Evolutionary conservation across 2,113 vertebrate genomes (phyloP), one percentile per base, ranked within the genome.

Genomic region (Vulpes ferrilata): DNA sequence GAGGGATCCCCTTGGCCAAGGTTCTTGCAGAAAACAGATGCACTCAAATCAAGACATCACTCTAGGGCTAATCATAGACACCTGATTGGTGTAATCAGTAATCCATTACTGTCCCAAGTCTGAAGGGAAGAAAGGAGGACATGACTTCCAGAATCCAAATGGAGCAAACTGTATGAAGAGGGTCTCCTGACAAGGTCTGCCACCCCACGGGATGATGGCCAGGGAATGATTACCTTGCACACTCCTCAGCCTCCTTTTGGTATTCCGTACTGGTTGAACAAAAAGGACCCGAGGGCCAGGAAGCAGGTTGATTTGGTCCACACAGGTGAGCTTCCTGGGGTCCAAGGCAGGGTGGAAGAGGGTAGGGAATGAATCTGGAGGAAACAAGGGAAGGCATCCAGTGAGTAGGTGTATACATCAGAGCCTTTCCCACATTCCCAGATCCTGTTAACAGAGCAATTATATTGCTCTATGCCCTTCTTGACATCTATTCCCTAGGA

Each of bases 21-120:
- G 60, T 87, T 94, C 57, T 76, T 93, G 11, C n/a, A 80, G 35
- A 9, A 83, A 94, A 81, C 10, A 95, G 48, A 85, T 51, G 81
- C 16, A 23, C 62, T 92, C 57, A 67, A 65, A 80, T 53, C n/a
- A 94, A 64, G 60, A 86, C 5, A 67, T 16, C 11, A 53, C 22
- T 74, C 9, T 23, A 62, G 30, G 25, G 17, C 35, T 76, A 27
- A 32, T 48, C 4, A 20, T 4, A 27, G 43, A 7, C 43, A 43
- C 43, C 6, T 43, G 43, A 43, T 43, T 43, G 43, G 43, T 43
- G 43, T 43, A 43, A 43, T 43, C 43, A 43, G 43, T 43, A 43
- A 43, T 93, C 25, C 48, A 7, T 62, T n/a, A 32, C 3, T 78
- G 51, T n/a, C 35, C 48, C 67, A 84, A 11, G 1, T n/a, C 57